Conservation (phyloP, 2,113 vertebrate species). For the Baryphthengus martii region DNA sequence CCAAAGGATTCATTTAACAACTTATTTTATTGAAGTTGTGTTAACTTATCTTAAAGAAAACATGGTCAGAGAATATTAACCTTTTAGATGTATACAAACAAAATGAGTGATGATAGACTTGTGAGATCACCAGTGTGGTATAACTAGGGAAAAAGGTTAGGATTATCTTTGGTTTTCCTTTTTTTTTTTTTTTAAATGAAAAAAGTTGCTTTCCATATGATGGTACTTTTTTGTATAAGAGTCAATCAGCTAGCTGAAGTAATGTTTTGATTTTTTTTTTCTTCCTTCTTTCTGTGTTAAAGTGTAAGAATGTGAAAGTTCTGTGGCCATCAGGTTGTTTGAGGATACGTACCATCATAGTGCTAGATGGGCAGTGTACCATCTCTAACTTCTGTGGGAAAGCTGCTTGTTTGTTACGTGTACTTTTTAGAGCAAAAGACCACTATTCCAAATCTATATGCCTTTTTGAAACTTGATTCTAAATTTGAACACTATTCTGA, state of each 20-base stretch:
- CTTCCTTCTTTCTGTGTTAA: background rate
- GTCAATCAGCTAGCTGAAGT: background rate
- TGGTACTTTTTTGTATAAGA: conserved; percentile 9
- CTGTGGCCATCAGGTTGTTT: background rate
- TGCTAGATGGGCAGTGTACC: background rate
- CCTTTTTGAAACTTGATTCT: background rate
- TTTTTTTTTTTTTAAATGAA: background rate
- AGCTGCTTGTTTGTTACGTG: conserved; percentile 2
- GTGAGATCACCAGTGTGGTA: conserved; percentile 22
- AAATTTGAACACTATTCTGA: background rate
- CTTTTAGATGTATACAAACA: background rate
- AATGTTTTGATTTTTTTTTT: background rate
- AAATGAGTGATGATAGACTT: conserved; percentile 23
- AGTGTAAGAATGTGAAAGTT: background rate
- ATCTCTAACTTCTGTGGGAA: background rate
- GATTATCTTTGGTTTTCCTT: background rate
- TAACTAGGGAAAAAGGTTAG: background rate
- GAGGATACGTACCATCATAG: background rate
- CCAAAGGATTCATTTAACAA: conserved; percentile 45
- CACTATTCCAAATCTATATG: background rate
- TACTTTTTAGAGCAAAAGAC: background rate
- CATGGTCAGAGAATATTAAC: conserved; percentile 20
- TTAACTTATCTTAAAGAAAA: conserved; percentile 58
- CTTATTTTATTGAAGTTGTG: conserved; percentile 41
- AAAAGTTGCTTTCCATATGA: background rate